These are phyloP conservation scores for Novumbra hubbsi DNA, from an alignment of 2,797 vertebrate genomes.

Conservation along the genomic window DNA sequence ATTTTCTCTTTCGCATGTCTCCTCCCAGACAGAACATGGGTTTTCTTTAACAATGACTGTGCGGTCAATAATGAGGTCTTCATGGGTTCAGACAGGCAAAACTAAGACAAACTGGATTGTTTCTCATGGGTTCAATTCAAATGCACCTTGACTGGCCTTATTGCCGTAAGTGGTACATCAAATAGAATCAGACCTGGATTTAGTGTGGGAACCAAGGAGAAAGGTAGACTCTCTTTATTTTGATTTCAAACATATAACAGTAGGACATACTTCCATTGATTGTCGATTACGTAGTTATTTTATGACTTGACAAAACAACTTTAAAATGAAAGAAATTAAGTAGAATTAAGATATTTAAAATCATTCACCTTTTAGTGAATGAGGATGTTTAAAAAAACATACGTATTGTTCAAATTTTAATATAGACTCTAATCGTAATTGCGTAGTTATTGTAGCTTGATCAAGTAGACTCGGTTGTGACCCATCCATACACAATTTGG, in stretches of 20 bases:
- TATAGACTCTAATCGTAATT: background rate
- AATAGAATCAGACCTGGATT: background rate
- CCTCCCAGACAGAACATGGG: background rate
- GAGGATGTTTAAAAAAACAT: background rate
- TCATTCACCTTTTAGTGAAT: background rate
- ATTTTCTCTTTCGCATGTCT: background rate
- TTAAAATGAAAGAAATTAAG: too few relatives aligned
- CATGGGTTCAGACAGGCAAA: slow-evolving; percentile 9
- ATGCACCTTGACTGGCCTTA: background rate
- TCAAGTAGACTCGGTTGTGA: background rate
- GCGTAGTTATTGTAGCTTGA: background rate
- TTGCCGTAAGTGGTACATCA: background rate
- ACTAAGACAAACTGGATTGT: slow-evolving; percentile 8
- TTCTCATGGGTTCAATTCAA: background rate
- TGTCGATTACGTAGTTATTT: too few relatives aligned
- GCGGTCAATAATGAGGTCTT: background rate
- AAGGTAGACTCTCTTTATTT: background rate
- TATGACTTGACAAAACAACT: too few relatives aligned
- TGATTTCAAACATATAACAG: background rate
- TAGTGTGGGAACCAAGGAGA: background rate
- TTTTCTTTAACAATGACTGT: background rate
- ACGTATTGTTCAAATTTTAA: too few relatives aligned
- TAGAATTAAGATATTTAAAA: background rate
- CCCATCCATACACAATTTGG: background rate
- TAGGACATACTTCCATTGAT: background rate